Conservation (phyloP, 2,797 vertebrate species). For the Poecile montanus region DNA sequence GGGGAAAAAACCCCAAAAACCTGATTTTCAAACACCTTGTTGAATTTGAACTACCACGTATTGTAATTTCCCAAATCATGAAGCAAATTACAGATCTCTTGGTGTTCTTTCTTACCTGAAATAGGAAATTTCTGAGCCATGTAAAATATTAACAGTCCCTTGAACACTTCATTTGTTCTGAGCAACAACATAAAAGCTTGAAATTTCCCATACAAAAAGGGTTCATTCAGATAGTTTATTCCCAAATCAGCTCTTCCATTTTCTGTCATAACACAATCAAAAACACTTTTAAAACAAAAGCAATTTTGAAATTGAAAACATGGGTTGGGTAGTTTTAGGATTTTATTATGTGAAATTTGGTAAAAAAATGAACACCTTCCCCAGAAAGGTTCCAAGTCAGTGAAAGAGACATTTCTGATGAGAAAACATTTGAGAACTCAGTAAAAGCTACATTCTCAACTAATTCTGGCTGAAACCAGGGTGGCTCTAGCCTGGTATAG, state of each 20-base stretch:
- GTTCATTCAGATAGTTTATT: neutral
- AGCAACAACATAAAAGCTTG: neutral
- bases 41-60: neutral
- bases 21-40: neutral
- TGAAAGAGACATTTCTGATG: neutral
- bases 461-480: neutral
- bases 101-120: neutral
- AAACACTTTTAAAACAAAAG: neutral
- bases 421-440: neutral
- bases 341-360: neutral
- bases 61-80: neutral
- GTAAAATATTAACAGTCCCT: neutral
- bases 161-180: neutral
- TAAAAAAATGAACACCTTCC: neutral
- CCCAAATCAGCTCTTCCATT: neutral
- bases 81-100: neutral
- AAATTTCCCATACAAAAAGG: neutral
- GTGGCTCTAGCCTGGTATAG: no score
- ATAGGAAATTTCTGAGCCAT: neutral
- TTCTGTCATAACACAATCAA: neutral
- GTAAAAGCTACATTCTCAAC: neutral
- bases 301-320: neutral
- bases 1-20: rapidly evolving
- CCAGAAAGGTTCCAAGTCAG: neutral
- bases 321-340: rapidly evolving